Conservation (phyloP, 1,140 invertebrate species). For the Lethrus apterus region DNA sequence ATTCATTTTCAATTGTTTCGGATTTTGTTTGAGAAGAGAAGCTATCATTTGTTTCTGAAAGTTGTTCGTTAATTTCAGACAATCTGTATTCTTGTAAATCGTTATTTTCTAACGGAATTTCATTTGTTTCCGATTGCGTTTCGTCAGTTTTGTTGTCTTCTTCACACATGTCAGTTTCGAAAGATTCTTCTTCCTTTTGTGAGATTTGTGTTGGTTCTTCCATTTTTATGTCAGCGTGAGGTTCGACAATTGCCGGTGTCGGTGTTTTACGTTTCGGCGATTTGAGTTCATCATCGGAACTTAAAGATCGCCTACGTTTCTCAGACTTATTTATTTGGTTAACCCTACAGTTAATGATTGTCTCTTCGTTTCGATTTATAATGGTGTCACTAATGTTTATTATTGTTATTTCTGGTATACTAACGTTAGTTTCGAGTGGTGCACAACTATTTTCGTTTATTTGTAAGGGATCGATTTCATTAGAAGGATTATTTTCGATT, state of each 20-base stretch:
- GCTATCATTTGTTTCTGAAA: no score
- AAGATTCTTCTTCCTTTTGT: background rate
- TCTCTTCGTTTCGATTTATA: conserved; percentile 37
- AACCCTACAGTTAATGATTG: conserved; percentile 38
- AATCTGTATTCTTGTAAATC: background rate
- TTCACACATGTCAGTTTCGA: no score
- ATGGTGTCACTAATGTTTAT: conserved; percentile 40
- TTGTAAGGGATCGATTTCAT: conserved; percentile 17
- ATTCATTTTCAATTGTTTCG: conserved; percentile 20
- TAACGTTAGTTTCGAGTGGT: background rate
- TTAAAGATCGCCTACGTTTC: conserved; percentile 30
- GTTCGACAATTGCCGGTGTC: conserved; percentile 18
- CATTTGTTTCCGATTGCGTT: background rate
- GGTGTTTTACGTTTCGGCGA: conserved; percentile 32
- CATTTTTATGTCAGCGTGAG: background rate
- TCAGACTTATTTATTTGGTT: conserved; percentile 23
- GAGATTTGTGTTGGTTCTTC: background rate
- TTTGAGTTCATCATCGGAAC: conserved; percentile 25
- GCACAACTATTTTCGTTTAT: conserved; percentile 2
- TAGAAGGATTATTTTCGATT: conserved; percentile 8
- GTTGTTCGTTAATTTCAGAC: background rate
- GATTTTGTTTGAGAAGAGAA: no score
- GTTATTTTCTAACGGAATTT: background rate
- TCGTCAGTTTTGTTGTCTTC: no score
- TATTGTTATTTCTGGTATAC: conserved; percentile 11